phyloP scores from a whole-genome alignment of 2,113 vertebrate genomes.

The Galeopterus variegatus region DNA sequence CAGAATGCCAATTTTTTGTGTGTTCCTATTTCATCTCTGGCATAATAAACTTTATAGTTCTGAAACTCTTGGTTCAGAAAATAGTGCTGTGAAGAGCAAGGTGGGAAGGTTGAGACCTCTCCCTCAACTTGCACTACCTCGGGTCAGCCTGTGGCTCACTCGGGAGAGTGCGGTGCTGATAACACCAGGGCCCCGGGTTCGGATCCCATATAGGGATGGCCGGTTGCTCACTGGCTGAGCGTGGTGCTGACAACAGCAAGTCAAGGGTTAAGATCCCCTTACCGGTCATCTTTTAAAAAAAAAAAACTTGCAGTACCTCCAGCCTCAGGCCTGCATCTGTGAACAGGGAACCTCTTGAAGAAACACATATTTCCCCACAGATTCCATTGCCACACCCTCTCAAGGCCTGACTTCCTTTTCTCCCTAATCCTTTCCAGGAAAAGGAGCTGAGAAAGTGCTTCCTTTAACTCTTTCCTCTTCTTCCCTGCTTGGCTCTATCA shows the following conservation, averaged over 20 bases:
- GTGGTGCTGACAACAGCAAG: too few species aligned
- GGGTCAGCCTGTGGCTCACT: too few species aligned
- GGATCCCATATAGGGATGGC: too few species aligned
- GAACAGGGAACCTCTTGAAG: neutral
- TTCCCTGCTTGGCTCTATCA: neutral
- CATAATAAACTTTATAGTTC: neutral
- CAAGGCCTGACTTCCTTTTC: neutral
- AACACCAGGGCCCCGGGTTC: too few species aligned
- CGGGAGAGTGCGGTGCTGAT: too few species aligned
- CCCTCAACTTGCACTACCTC: neutral
- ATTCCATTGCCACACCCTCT: neutral
- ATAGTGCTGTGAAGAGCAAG: neutral
- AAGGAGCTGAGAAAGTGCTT: neutral
- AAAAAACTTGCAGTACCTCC: neutral
- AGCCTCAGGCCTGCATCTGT: neutral
- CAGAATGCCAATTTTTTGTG: neutral
- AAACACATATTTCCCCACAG: neutral
- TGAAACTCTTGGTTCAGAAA: constrained; percentile 51
- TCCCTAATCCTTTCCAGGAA: neutral
- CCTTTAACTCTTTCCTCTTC: neutral
- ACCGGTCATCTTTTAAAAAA: too few species aligned
- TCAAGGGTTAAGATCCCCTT: too few species aligned
- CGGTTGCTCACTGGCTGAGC: too few species aligned
- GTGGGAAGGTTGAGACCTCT: neutral
- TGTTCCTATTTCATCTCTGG: constrained; percentile 39